Evolutionary conservation across 2,113 vertebrate genomes (phyloP), one percentile per base, ranked within the genome.

Genomic region (Oncorhynchus clarkii): DNA sequence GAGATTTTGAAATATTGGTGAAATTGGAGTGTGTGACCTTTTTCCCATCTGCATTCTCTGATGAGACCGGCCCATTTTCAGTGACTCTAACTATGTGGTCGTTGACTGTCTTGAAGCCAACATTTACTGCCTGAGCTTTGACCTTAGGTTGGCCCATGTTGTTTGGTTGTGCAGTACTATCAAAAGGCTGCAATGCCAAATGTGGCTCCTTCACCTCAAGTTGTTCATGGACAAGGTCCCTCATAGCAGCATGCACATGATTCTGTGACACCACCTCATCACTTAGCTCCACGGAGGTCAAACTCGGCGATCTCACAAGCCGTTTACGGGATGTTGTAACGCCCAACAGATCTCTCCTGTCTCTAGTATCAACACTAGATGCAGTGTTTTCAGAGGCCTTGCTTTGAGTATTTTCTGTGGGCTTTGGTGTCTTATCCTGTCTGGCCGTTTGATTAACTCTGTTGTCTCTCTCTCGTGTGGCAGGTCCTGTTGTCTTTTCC

Each of bases 51-150:
- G 16, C 16, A 18, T 16, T 18, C 51, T 16, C 16, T 54, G 51
- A 54, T 45, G 39, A 45, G 39, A 45, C 39, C 16, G 5, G 12
- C 51, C 16, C 16, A 54, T 54, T 54, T 16, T 14, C 51, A 54
- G 51, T 18, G 75, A 91, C 76, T 85, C 89, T 91, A 64, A 85
- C 76, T 73, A 88, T 90, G 78, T 78, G 91, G 73, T 87, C 90
- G 54, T 86, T 89, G 5, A 80, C 18, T 20, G 78, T 86, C 81
- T 92, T 90, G 88, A 95, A 94, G 18, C 74, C 78, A 57, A 82
- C 74, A 72, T 70, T 75, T 84, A 86, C 82, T 69, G 84, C 85
- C 81, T 84, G 75, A 51, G 83, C 81, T 0, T 24, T 18, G 66
- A 24, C 67, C 66, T 6, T 7, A 16, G 66, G 78, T 76, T 64